Base-by-base conservation (phyloP, 2,797 vertebrate species). In the Scomberomorus guttatus region DNA sequence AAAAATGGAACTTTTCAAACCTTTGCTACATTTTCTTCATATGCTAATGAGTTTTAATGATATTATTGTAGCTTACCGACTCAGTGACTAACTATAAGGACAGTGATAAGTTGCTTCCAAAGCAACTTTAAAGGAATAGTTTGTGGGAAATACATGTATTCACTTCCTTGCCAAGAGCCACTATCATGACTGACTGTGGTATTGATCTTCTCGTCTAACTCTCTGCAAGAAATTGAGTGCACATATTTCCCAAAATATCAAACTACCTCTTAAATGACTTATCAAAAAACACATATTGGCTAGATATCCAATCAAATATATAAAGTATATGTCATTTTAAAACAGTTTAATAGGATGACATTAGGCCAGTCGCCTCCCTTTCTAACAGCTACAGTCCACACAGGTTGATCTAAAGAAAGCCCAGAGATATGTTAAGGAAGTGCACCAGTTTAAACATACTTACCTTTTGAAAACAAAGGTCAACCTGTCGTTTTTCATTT, bases 391-490 rank as follows among this genome's bases (percentile, higher is more conserved):
- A 22, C 34, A 20, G 13, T 44, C 27, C 24, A 57, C 14, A 24
- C 42, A 69, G 58, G 25, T 55, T 25, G 39, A 76, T 7, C 4
- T 39, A 20, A 20, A 65, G 52, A 17, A 55, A 39, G 5, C 27
- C 25, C 5, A 17, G 57, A 13, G 17, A 17, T 55, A 13, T 17
- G 18, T 10, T 24, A 9, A 8, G 13, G 22, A 39, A 52, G n/a
- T 25, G n/a, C 10, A 18, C 27, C 27, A 29, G 56, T 65, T 76
- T 20, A 29, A 54, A 58, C n/a, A 22, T 27, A n/a, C 18, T 39
- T 20, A 14, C 70, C 20, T 58, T 64, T 44, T 17, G 2, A 14
- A 76, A 58, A 24, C 22, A 69, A 82, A 63, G 44, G 39, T 34
- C 0, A 5, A 54, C 11, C 46, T 55, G 70, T 59, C 52, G 20